Base-by-base conservation (phyloP, 2,797 vertebrate genomes). In the Sternarchorhynchus goeldii region DNA sequence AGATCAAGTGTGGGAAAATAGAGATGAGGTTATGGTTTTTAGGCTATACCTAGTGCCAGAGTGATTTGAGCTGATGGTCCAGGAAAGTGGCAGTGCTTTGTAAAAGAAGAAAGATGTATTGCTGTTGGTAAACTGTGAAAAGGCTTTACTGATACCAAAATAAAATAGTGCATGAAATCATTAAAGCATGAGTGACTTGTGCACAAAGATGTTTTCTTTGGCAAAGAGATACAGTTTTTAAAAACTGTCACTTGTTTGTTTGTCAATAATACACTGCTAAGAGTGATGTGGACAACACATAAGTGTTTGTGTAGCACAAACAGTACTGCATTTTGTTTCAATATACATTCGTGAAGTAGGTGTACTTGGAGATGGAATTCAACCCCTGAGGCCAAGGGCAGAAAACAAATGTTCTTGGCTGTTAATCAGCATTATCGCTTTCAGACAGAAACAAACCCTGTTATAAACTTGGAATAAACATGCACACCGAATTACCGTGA, bases 341-440 rank as follows among this genome's bases (percentile, higher is more conserved):
- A 68, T 45, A 60, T 66, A 36, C 29, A 65, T 58, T n/a, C 57
- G 45, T 18, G 45, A 1, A 4, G 53, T 67, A 68, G 53, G 29
- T 56, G 58, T 62, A 32, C 18, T 18, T 3, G 18, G 56, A 73
- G 66, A 68, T 32, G 56, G 31, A 57, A 41, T 21, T 20, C 67
- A 10, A 56, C 63, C 65, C 45, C 36, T 59, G 36, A 79, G 50
- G 53, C 50, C 65, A 70, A 34, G 20, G 69, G 36, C 62, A 64
- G 60, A 60, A 66, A 82, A 41, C 45, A 73, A 80, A 80, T 80
- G 62, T 82, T 75, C 56, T 68, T 62, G 55, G 59, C 57, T 77
- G 64, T 75, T 79, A 77, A 75, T 77, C 45, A 50, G 10, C 12
- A 50, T 50, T 50, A 50, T 50, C 10, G 45, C 41, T 45, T 50